Evolutionary conservation across 2,797 vertebrate species (phyloP), one percentile per base, ranked within the genome.

Genomic region (Micromesistius poutassou): DNA sequence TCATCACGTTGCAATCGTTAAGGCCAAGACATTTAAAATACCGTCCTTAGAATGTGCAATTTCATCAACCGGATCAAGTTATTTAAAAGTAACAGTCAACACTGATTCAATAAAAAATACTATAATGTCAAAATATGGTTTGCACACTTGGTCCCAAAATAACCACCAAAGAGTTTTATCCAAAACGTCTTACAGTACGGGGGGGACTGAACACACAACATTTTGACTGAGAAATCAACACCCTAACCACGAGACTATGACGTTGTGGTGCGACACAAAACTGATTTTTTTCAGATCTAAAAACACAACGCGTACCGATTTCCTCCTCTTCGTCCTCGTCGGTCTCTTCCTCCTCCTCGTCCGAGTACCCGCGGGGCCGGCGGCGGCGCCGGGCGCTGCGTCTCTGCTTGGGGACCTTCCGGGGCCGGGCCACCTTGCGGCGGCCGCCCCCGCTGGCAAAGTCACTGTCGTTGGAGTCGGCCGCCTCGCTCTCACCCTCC

Each of bases 261-360:
- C 10, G 30, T 30, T 31, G n/a, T 30, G 2, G 30, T 31, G 30
- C 25, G 10, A 13, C 28, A 22, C 19, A 33, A 33, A 33, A 4
- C 33, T 4, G 4, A 33, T 33, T 35, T 35, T 6, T 2, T 33
- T 35, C 7, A 5, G 1, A 35, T 35, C 33, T n/a, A 7, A 5
- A 6, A 31, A 71, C 28, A 13, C 13, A 12, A 12, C 31, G 68
- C 68, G 36, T 74, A 94, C 94, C 94, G 0, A 95, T 93, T 76
- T 95, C 94, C 0, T 95, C 94, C 25, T 94, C 94, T 0, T 98
- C 97, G 16, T 96, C 96, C 19, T 96, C 96, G 0, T 96, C 97
- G 0, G 95, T 95, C 75, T 98, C 97, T 0, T 94, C 94, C 76
- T 98, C 97, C 0, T 99, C 98, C 0, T 99, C 97, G 22, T 99